Evolutionary conservation across 2,113 vertebrate species (phyloP), one percentile per base, ranked within the genome.

Genomic region (Struthidea cinerea): DNA sequence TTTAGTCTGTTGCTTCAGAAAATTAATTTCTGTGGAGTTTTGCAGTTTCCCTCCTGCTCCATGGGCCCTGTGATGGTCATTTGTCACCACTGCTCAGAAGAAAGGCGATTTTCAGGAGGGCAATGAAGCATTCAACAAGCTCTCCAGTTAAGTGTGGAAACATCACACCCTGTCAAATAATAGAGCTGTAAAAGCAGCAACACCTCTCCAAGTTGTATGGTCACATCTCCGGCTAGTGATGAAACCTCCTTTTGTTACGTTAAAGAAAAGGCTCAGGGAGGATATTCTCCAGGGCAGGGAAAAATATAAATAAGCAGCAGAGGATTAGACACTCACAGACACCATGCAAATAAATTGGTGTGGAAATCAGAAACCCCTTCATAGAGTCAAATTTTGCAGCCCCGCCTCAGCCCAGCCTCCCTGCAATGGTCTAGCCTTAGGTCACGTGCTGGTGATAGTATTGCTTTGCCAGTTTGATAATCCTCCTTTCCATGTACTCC

Each of bases 121-220:
- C 87, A 96, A 87, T 85, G 92, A 96, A 83, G 87, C 94, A 69
- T 96, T 95, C 1, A n/a, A 97, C 92, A 96, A 93, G 88, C 70
- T 94, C 69, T 55, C 73, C 59, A 82, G 71, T 60, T 93, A 88
- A 85, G 69, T 30, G 71, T 87, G 87, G 89, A 75, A 92, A 67
- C 90, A 94, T 76, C 82, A 59, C 2, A 0, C 18, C 2, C 47
- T 85, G 85, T 71, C 82, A 59, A 17, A 47, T 5, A 81, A 68
- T 8, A 55, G 37, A 50, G 9, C 50, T 37, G 39, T 55, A 55
- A 89, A 74, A 89, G 33, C 26, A 73, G 50, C 11, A 12, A 27
- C 46, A 2, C 73, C 52, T 90, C 81, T 63, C 60, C 1, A 37
- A 94, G 55, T 27, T 74, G 65, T 42, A 20, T 4, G 44, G 69